Percentiles rank a stretch among this genome's conserved stretches.
Evolutionary conservation across 1,140 invertebrate species (phyloP).

Genomic region (Leptinotarsa defecta): DNA sequence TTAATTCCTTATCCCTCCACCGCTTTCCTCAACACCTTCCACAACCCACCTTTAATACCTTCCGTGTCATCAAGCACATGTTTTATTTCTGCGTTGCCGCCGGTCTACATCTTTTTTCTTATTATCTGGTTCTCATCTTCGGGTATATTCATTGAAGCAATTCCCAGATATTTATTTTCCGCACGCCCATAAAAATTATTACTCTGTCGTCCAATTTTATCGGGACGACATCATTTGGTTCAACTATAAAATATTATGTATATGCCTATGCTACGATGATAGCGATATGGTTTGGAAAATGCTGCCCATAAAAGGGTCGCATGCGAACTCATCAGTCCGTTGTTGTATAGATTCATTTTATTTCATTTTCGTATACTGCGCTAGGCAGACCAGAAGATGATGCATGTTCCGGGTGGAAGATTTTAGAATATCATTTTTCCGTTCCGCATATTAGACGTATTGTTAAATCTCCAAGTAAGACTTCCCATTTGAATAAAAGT

Average conservation of each 20-base stretch:
- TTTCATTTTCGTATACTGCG: background rate
- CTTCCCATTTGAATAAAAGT: no score
- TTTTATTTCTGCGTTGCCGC: slow-evolving; percentile 17
- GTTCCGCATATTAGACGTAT: no score
- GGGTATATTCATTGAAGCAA: slow-evolving; percentile 19
- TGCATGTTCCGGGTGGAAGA: no score
- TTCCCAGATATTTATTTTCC: slow-evolving; percentile 25
- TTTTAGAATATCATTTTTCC: no score
- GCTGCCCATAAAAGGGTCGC: slow-evolving; percentile 4
- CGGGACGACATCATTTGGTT: slow-evolving; percentile 13
- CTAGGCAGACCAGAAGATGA: no score
- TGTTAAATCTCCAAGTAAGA: no score
- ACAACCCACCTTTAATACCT: background rate
- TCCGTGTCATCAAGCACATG: slow-evolving; percentile 25
- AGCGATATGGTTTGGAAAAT: slow-evolving; percentile 8
- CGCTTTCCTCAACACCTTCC: no score
- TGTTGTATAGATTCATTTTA: slow-evolving; percentile 1
- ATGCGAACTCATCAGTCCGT: background rate
- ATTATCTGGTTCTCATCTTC: slow-evolving; percentile 23
- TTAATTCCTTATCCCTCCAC: no score
- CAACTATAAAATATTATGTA: slow-evolving; percentile 26
- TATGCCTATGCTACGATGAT: slow-evolving; percentile 12
- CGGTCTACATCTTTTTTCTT: slow-evolving; percentile 13
- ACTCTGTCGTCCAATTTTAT: slow-evolving; percentile 18
- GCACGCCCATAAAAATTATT: slow-evolving; percentile 25